Percentiles rank a stretch among this genome's conserved stretches.
These are phyloP conservation scores for Amblyraja radiata DNA, from an alignment of 2,797 vertebrate genomes.

Conservation along the genomic window DNA sequence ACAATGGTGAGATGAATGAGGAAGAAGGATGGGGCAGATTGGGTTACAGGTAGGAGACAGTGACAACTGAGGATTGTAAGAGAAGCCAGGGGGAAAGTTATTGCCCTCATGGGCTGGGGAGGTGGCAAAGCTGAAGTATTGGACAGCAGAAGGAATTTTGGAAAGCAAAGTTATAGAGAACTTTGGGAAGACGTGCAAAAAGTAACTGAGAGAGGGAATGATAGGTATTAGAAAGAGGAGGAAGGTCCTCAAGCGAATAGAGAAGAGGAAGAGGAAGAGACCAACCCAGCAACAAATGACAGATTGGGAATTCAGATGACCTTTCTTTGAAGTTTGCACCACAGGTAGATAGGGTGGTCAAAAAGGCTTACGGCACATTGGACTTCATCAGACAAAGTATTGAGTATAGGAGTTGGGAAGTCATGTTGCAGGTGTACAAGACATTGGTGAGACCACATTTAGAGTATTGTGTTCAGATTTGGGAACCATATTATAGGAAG, in stretches of 20 bases:
- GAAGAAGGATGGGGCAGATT: not conserved
- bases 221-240: not conserved
- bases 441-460: too few species aligned
- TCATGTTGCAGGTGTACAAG: too few species aligned
- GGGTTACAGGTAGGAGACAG: not conserved
- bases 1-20: not conserved
- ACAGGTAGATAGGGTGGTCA: too few species aligned
- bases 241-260: not conserved
- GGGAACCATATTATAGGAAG: too few species aligned
- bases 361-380: too few species aligned
- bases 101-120: not conserved
- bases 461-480: too few species aligned
- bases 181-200: not conserved
- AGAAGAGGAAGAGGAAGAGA: not conserved
- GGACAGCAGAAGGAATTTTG: not conserved
- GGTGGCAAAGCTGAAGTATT: not conserved
- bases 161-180: not conserved
- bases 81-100: not conserved
- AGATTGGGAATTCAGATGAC: not conserved
- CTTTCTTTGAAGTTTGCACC: too few species aligned
- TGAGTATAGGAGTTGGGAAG: too few species aligned
- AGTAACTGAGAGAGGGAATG: not conserved
- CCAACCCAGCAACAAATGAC: not conserved
- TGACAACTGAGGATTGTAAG: not conserved
- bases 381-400: too few species aligned